Evolutionary conservation across 2,113 vertebrate genomes (phyloP).

Genomic region (Guaruba guarouba): DNA sequence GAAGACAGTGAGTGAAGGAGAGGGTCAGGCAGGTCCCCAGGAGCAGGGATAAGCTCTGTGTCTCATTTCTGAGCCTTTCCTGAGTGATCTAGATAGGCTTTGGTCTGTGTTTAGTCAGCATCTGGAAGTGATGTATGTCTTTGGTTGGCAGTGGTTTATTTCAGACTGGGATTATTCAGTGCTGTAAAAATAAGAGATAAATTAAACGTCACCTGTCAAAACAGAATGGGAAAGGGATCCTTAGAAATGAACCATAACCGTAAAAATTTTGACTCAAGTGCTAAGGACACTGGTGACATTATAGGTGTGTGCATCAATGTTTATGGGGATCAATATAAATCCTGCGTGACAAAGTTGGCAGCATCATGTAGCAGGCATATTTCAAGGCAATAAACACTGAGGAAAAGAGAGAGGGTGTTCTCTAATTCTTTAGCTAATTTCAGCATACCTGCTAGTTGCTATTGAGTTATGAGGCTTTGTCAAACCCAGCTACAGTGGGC

Average conservation of each 20-base stretch:
- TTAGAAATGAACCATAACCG: background rate
- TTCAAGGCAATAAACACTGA: background rate
- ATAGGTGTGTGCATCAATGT: background rate
- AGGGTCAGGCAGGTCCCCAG: background rate
- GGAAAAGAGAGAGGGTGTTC: background rate
- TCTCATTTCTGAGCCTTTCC: background rate
- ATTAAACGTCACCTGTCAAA: background rate
- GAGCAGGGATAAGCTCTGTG: background rate
- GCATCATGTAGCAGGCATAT: background rate
- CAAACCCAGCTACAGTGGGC: background rate
- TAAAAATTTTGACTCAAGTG: background rate
- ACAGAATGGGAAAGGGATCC: background rate
- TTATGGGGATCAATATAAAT: background rate
- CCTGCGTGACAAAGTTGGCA: background rate
- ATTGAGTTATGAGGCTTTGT: accelerated
- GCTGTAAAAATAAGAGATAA: background rate
- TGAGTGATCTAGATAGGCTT: background rate
- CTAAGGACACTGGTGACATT: background rate
- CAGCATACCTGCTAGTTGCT: background rate
- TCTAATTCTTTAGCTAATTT: background rate
- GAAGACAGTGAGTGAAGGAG: background rate
- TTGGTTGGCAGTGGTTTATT: background rate
- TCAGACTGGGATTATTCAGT: background rate
- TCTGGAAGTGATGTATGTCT: background rate
- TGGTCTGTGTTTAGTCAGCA: background rate